phyloP scores from a whole-genome alignment of 2,888 invertebrate genomes.

The Erebia palarica region DNA sequence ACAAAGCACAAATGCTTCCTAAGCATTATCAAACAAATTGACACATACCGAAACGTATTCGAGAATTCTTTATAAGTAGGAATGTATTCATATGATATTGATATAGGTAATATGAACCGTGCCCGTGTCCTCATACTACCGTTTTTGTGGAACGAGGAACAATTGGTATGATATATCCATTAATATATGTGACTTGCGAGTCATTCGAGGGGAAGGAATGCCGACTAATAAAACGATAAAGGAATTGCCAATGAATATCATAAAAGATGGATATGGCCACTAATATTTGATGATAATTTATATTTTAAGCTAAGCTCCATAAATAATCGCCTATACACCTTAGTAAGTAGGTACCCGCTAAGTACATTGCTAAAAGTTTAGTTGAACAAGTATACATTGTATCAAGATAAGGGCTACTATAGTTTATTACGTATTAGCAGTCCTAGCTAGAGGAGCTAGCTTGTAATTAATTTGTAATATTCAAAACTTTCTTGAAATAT shows the following conservation, averaged over 20 bases:
- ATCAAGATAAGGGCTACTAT: too few species aligned
- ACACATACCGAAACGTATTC: conserved; percentile 15
- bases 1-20: not conserved
- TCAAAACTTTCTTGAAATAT: too few species aligned
- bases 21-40: not conserved
- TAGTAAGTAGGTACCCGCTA: too few species aligned
- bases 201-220: conserved; percentile 41
- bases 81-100: not conserved
- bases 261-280: conserved; percentile 30
- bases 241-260: conserved; percentile 34
- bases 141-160: conserved; percentile 34
- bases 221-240: conserved; percentile 41
- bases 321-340: not conserved
- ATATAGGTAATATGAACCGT: conserved; percentile 13
- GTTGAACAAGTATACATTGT: not conserved
- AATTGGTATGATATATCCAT: conserved; percentile 40
- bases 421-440: too few species aligned
- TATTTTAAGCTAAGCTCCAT: not conserved
- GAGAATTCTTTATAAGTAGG: conserved; percentile 1
- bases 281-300: conserved; percentile 18
- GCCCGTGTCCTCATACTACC: conserved; percentile 23
- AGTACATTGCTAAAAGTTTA: not conserved
- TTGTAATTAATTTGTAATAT: too few species aligned
- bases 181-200: conserved; percentile 40
- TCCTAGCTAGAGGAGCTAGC: too few species aligned